These are phyloP conservation scores for Melikaiella ostensackeni DNA, from an alignment of 2,888 invertebrate genomes.

Conservation along the genomic window DNA sequence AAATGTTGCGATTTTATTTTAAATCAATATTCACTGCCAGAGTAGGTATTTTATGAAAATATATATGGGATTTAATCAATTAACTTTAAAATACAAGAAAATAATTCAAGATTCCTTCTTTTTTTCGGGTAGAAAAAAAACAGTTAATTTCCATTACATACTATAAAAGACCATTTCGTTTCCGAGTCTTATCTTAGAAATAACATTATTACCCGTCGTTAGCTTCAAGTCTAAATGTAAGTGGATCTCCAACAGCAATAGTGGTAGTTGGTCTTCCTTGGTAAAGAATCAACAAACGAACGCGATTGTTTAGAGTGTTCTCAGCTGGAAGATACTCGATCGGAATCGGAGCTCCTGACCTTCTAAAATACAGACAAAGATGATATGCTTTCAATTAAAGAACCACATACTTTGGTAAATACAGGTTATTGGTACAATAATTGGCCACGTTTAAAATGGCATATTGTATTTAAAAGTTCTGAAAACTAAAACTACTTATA, in stretches of 20 bases:
- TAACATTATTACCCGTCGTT: slow-evolving; percentile 83
- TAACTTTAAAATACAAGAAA: too few species aligned
- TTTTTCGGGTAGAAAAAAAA: background rate
- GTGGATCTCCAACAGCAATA: slow-evolving; percentile 94
- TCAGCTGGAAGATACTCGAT: slow-evolving; percentile 95
- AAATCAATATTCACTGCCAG: too few species aligned
- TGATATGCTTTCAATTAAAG: background rate
- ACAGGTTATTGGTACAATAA: too few species aligned
- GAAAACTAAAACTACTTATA: too few species aligned
- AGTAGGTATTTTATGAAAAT: too few species aligned
- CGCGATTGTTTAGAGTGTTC: slow-evolving; percentile 92
- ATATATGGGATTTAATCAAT: too few species aligned
- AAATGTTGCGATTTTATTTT: too few species aligned
- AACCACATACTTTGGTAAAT: too few species aligned
- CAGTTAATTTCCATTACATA: background rate
- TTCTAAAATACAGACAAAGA: slow-evolving; percentile 72
- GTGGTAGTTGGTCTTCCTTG: slow-evolving; percentile 95
- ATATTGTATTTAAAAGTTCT: too few species aligned
- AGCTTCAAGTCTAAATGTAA: slow-evolving; percentile 92
- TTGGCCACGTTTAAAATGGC: too few species aligned
- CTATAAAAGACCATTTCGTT: background rate
- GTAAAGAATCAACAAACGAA: slow-evolving; percentile 90
- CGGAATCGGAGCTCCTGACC: slow-evolving; percentile 94
- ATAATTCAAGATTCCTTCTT: background rate
- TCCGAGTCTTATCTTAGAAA: background rate